These are phyloP conservation scores for Agrilus mali DNA, from an alignment of 2,888 invertebrate species.

Conservation along the genomic window DNA sequence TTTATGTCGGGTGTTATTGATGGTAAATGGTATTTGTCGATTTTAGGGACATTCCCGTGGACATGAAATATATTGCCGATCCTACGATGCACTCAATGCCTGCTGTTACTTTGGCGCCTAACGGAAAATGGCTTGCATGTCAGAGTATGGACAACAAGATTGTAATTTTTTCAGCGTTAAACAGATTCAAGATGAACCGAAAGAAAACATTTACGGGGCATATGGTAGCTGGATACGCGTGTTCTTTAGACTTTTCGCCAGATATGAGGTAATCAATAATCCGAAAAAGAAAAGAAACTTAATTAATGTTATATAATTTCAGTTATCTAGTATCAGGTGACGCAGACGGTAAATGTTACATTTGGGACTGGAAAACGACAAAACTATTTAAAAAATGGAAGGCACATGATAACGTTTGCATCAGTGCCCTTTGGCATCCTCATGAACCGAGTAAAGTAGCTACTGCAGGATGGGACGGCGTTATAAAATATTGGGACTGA, in stretches of 20 bases:
- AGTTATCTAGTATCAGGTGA: constrained; percentile 96
- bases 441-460: constrained; percentile 95
- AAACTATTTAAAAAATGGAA: constrained; percentile 98
- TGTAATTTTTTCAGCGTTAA: constrained; percentile 92
- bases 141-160: constrained; percentile 99
- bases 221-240: constrained; percentile 99
- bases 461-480: constrained; percentile 98
- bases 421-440: constrained; percentile 92
- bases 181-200: constrained; percentile 94
- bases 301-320: constrained; percentile 28
- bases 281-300: background rate
- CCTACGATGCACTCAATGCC: constrained; percentile 99
- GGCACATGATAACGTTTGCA: constrained; percentile 97
- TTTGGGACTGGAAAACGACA: constrained; percentile 99
- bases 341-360: constrained; percentile 95
- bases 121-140: constrained; percentile 98
- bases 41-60: constrained; percentile 79
- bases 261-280: constrained; percentile 72
- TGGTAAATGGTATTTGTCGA: background rate
- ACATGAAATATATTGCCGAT: constrained; percentile 99
- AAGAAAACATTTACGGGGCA: constrained; percentile 98
- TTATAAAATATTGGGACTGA: constrained; percentile 98
- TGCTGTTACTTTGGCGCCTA: constrained; percentile 86
- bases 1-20: background rate
- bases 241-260: constrained; percentile 92